Conservation (phyloP, 2,797 vertebrate species). For the Enteromius mattozi region DNA sequence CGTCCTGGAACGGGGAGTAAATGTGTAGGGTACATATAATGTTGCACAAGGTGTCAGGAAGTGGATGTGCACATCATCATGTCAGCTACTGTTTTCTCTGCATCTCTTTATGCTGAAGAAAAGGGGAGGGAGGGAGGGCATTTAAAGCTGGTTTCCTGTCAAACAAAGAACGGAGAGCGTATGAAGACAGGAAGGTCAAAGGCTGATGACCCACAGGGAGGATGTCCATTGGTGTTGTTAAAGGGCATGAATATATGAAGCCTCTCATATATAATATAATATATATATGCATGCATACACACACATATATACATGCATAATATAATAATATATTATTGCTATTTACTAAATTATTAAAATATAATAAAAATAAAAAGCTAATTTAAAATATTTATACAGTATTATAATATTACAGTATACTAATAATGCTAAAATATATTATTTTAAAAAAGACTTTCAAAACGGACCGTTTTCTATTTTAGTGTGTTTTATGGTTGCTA, state of each 20-base stretch:
- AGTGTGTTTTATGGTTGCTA: not conserved
- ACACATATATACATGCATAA: too few species aligned
- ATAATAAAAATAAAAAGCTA: not conserved
- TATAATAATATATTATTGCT: not conserved
- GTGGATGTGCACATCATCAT: constrained; percentile 14
- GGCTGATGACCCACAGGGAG: not conserved
- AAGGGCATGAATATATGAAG: constrained; percentile 17
- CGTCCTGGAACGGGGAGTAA: not conserved
- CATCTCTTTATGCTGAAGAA: constrained; percentile 13
- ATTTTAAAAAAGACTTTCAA: not conserved
- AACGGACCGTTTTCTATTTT: not conserved
- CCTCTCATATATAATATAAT: too few species aligned
- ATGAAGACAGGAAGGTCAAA: constrained; percentile 11
- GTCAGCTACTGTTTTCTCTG: constrained; percentile 12
- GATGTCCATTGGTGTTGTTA: constrained; percentile 17
- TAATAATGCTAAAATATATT: not conserved
- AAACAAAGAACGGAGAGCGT: not conserved
- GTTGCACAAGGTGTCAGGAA: constrained; percentile 4
- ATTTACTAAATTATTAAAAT: not conserved
- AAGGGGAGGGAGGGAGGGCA: constrained; percentile 4
- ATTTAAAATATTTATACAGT: not conserved
- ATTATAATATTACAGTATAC: not conserved
- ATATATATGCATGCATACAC: too few species aligned
- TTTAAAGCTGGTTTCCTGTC: constrained; percentile 31
- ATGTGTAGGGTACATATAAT: constrained; percentile 7